Evolutionary conservation across 92 coral and sea anemone genomes (phyloP), one percentile per base, ranked within the genome.

Genomic region (Meandrina meandrites): DNA sequence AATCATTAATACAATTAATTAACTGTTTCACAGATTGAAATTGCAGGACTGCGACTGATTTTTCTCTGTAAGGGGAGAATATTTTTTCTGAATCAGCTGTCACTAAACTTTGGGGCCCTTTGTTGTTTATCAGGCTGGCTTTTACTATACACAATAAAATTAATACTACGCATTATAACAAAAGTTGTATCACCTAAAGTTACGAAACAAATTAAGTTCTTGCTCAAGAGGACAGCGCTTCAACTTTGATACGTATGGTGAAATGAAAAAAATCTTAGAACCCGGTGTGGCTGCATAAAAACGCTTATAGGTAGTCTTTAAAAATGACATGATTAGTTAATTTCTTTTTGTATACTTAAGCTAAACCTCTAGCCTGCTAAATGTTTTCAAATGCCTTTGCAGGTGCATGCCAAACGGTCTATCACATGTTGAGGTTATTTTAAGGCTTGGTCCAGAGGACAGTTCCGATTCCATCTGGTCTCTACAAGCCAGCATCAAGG

Each of bases 391-490:
- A 47, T 56, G 9, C 7, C 36, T 30, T 42, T 72, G 10, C 89
- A 91, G 93, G 78, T 83, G 85, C 76, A 77, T 82, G 48, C 83
- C 91, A 21, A 89, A 91, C 28, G 94, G 95, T 64, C 75, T 66
- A 18, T 90, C 89, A 74, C 53, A 83, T 14, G 91, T 92, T 64
- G 86, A 88, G n/a, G 93, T 94, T 16, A 71, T 81, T 30, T 30
- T 91, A 31, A 89, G 84, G 79, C 73, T 82, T 22, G 92, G 92
- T 27, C 93, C 94, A 45, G 82, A 69, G 21, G 86, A 86, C 8
- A 79, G 86, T 1, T 84, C 88, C 22, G 88, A 88, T 51, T n/a
- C 89, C 28, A 87, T 84, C 16, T 90, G 81, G 62, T 82, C 85
- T 12, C 75, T 94, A 28, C 90, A 90, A 58, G 71, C 76, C 32